Conservation (phyloP, 2,888 invertebrate species). For the Reticulitermes lucifugus region DNA sequence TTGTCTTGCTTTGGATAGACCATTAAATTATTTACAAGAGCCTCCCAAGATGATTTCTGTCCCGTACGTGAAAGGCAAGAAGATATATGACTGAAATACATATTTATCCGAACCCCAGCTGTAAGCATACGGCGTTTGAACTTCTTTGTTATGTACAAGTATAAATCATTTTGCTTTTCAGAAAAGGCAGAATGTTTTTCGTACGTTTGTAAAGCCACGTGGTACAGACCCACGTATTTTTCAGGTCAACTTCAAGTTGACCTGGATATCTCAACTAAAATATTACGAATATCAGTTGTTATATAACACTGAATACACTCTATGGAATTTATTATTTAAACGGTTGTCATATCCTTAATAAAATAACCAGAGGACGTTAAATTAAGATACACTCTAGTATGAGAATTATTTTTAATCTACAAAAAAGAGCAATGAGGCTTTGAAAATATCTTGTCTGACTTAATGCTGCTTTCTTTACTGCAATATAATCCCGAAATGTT, state of each 20-base stretch:
- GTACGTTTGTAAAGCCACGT: background rate
- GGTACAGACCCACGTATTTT: background rate
- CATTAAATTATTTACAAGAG: background rate
- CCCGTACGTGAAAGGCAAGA: too few species aligned
- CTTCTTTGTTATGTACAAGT: background rate
- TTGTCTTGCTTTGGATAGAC: background rate
- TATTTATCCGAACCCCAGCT: background rate
- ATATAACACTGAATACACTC: too few species aligned
- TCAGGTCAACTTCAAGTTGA: background rate
- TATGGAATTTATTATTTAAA: background rate
- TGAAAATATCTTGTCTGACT: background rate
- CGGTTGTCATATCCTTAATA: background rate
- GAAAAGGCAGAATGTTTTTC: background rate
- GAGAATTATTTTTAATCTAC: background rate
- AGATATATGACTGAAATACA: background rate
- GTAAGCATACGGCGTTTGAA: background rate
- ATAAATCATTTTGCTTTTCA: background rate
- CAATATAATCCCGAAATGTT: background rate
- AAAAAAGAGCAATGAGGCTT: background rate
- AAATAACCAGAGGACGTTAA: background rate
- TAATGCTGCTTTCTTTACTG: background rate
- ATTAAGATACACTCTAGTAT: background rate
- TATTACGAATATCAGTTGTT: too few species aligned
- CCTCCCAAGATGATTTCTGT: background rate
- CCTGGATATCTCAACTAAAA: too few species aligned